phyloP scores from a whole-genome alignment of 1,140 invertebrate genomes.

The Centruroides vittatus region DNA sequence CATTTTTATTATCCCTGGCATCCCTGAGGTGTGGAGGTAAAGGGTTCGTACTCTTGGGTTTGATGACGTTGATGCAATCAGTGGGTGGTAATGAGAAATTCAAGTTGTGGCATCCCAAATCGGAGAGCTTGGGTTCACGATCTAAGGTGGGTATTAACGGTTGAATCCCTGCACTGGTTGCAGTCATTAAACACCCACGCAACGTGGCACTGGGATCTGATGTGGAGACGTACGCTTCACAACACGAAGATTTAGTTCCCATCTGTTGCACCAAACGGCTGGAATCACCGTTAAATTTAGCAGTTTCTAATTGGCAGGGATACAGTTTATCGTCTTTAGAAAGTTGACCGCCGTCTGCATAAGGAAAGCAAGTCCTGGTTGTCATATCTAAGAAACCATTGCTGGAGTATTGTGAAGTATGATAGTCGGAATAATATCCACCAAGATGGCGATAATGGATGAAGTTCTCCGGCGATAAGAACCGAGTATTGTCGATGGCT shows the following conservation, averaged over 20 bases:
- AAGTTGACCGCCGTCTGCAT: conserved; percentile 27
- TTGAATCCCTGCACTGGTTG: conserved; percentile 12
- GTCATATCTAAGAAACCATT: conserved; percentile 59
- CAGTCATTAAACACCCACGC: conserved; percentile 16
- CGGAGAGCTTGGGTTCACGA: neutral
- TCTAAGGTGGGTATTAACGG: conserved; percentile 12
- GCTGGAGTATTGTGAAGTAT: conserved; percentile 31
- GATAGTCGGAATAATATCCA: conserved; percentile 51
- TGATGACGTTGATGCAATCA: conserved; percentile 9
- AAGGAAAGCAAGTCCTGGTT: conserved; percentile 28
- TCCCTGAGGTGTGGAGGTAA: neutral
- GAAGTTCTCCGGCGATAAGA: conserved; percentile 56
- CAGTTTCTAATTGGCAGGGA: conserved; percentile 37
- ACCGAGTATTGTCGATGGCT: conserved; percentile 44
- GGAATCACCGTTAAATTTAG: conserved; percentile 17
- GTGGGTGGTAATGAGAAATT: neutral
- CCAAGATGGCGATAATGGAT: conserved; percentile 60
- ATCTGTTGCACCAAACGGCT: conserved; percentile 8
- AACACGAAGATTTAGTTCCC: conserved; percentile 9
- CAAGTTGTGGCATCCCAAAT: neutral
- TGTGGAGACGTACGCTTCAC: conserved; percentile 10
- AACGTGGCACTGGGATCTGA: conserved; percentile 8
- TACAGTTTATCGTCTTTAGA: conserved; percentile 41
- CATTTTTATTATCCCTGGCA: conserved; percentile 4
- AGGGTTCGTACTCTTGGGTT: conserved; percentile 1